These are phyloP conservation scores for Myiozetetes cayanensis DNA, from an alignment of 2,113 vertebrate species.

Conservation along the genomic window DNA sequence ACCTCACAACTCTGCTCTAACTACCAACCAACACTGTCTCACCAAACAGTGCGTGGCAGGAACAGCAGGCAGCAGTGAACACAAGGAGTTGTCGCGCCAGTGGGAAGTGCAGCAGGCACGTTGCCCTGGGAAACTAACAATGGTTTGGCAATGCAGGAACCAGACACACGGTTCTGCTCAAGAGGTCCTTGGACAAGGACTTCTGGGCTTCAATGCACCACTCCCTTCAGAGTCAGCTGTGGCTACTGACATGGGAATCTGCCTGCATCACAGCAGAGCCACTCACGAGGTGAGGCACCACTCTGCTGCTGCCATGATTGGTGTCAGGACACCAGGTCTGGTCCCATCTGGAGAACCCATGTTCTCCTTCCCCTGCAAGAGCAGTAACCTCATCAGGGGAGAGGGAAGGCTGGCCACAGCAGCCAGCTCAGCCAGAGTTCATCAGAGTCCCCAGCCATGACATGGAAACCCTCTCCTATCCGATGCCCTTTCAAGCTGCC, in stretches of 20 bases:
- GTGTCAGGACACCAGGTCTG: neutral
- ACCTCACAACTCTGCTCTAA: neutral
- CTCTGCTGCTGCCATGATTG: neutral
- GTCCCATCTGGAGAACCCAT: neutral
- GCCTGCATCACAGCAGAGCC: neutral
- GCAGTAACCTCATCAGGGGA: neutral
- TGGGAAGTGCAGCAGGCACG: accelerated
- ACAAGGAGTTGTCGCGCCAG: neutral
- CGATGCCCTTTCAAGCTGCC: neutral
- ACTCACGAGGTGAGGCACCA: neutral
- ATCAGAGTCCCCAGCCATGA: neutral
- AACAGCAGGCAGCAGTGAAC: neutral
- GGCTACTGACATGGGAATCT: neutral
- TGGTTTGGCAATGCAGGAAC: neutral
- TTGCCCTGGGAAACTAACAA: neutral
- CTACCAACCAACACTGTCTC: neutral
- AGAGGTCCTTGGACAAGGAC: neutral
- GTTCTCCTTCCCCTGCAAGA: neutral
- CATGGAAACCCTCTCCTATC: neutral
- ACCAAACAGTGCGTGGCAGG: neutral
- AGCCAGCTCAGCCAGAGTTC: neutral
- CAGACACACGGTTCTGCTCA: neutral
- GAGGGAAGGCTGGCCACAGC: neutral
- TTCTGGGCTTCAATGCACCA: neutral
- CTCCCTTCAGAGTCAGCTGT: neutral